Evolutionary conservation across 2,797 vertebrate species (phyloP).

Genomic region (Enteromius treurensis): DNA sequence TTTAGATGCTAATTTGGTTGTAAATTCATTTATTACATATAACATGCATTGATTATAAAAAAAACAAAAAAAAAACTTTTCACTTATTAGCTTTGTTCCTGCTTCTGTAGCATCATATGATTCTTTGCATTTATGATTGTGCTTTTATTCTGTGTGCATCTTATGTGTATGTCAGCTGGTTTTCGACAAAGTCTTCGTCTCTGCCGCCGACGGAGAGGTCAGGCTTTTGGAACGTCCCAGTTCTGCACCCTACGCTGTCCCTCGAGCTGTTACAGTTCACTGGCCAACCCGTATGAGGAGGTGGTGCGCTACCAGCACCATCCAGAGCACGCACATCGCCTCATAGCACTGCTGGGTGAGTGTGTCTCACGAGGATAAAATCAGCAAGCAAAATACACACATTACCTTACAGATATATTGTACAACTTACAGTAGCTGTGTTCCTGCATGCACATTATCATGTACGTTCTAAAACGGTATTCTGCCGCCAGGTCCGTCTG

Average conservation of each 20-base stretch:
- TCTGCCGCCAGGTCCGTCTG: constrained; percentile 83
- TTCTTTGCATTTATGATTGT: not conserved
- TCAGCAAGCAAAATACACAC: not conserved
- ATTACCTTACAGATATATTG: not conserved
- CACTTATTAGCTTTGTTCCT: not conserved
- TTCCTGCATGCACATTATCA: not conserved
- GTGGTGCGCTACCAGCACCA: constrained; percentile 88
- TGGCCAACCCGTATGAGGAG: constrained; percentile 86
- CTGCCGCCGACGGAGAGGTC: constrained; percentile 78
- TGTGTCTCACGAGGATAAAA: not conserved
- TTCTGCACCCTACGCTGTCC: constrained; percentile 71
- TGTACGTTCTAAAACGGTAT: not conserved
- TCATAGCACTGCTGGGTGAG: constrained; percentile 88
- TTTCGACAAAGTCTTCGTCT: constrained; percentile 92
- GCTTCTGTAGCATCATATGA: not conserved
- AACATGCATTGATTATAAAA: not conserved
- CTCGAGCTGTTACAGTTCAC: constrained; percentile 70
- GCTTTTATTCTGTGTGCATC: not conserved
- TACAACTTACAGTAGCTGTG: not conserved
- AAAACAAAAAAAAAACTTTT: not conserved
- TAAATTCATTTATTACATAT: not conserved
- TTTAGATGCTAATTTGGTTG: not conserved
- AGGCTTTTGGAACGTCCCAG: constrained; percentile 52
- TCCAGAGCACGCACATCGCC: constrained; percentile 79
- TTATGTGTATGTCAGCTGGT: constrained; percentile 76